Percentiles rank a stretch among this genome's conserved stretches.
Evolutionary conservation across 2,797 vertebrate genomes (phyloP).

Genomic region (Hyperoplus lanceolatus): DNA sequence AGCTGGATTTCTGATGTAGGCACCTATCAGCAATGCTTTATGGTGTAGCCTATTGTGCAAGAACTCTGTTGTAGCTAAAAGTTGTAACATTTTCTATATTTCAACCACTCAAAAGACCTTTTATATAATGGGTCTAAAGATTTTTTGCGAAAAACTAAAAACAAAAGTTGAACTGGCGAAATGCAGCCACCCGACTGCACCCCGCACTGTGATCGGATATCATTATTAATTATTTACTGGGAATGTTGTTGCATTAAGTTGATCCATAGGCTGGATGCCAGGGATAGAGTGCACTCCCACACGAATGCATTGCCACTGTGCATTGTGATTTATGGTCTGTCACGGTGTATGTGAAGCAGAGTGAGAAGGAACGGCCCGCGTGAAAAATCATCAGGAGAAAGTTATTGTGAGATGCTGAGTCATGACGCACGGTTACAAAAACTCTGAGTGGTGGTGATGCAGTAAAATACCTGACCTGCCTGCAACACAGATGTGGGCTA

Average conservation of each 20-base stretch:
- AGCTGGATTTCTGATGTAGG: background rate
- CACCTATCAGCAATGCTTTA: background rate
- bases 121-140: background rate
- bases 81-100: background rate
- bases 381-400: slow-evolving; percentile 43
- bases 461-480: slow-evolving; percentile 23
- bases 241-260: slow-evolving; percentile 29
- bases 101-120: background rate
- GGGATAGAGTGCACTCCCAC: slow-evolving; percentile 42
- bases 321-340: slow-evolving; percentile 68
- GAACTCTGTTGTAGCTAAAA: background rate
- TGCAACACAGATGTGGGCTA: slow-evolving; percentile 7
- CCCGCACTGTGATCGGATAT: background rate
- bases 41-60: background rate
- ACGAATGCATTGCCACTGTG: slow-evolving; percentile 41
- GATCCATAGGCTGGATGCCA: slow-evolving; percentile 24
- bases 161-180: background rate
- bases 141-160: background rate
- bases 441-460: slow-evolving; percentile 27
- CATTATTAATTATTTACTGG: slow-evolving; percentile 28
- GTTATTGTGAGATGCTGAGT: slow-evolving; percentile 63
- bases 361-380: slow-evolving; percentile 49
- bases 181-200: slow-evolving; percentile 1
- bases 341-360: slow-evolving; percentile 56
- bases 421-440: slow-evolving; percentile 52